phyloP scores from a whole-genome alignment of 2,797 vertebrate species.

The Squalus acanthias region DNA sequence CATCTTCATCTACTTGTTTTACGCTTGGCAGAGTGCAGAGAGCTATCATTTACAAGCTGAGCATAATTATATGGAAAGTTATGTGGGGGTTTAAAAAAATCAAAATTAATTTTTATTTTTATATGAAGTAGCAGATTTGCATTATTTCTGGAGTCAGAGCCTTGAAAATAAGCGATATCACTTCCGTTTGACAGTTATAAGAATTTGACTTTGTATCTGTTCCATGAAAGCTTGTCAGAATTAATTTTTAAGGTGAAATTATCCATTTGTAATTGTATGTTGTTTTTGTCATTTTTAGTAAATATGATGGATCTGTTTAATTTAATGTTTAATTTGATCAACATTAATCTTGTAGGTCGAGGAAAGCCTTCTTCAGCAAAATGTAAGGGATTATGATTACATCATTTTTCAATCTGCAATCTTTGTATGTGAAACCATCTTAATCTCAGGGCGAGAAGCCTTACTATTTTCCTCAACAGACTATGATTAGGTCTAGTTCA shows the following conservation, averaged over 20 bases:
- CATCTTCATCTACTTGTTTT: constrained; percentile 97
- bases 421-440: constrained; percentile 31
- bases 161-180: constrained; percentile 53
- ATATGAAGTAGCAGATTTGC: constrained; percentile 57
- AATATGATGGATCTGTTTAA: constrained; percentile 56
- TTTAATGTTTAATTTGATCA: constrained; percentile 47
- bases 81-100: constrained; percentile 67
- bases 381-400: constrained; percentile 39
- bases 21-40: constrained; percentile 77
- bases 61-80: constrained; percentile 88
- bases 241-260: constrained; percentile 58
- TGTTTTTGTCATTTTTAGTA: constrained; percentile 60
- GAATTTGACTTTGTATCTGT: constrained; percentile 57
- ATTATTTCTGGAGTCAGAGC: constrained; percentile 55
- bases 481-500: constrained; percentile 37
- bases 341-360: constrained; percentile 42
- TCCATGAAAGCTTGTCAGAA: constrained; percentile 54
- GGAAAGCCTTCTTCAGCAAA: constrained; percentile 37
- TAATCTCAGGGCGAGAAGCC: constrained; percentile 27
- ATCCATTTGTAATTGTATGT: constrained; percentile 53
- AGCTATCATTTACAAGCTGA: constrained; percentile 85
- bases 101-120: constrained; percentile 73
- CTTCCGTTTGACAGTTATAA: constrained; percentile 52
- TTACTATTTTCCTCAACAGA: constrained; percentile 26
- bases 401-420: constrained; percentile 40